Conservation (phyloP, 2,888 invertebrate genomes). For the Sacculina carcini region DNA sequence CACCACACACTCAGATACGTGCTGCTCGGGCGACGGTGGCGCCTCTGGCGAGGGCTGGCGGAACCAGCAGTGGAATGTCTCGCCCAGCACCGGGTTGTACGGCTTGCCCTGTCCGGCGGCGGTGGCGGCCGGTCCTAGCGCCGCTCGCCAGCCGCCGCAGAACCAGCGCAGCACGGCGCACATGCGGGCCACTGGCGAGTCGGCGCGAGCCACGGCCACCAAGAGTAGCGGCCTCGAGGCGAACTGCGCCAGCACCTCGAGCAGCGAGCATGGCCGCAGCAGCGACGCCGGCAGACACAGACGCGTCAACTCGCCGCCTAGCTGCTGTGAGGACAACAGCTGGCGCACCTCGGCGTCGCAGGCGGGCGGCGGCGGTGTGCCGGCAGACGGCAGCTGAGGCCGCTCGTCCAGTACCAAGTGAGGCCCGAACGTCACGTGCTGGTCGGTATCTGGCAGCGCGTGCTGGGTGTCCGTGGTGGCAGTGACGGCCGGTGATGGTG, state of each 20-base stretch:
- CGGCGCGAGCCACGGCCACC: constrained; percentile 58
- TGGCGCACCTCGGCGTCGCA: constrained; percentile 9
- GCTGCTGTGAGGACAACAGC: constrained; percentile 23
- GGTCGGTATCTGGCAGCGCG: background rate
- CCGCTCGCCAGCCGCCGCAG: too few relatives aligned
- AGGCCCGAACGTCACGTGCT: background rate
- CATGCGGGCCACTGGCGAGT: constrained; percentile 65
- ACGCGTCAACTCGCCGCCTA: constrained; percentile 27
- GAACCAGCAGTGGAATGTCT: constrained; percentile 28
- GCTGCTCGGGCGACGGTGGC: background rate
- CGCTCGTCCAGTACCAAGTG: background rate
- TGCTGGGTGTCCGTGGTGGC: too few relatives aligned
- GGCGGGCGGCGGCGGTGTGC: constrained; percentile 8
- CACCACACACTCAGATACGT: constrained; percentile 12
- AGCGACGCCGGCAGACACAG: constrained; percentile 25
- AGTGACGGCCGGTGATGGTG: too few relatives aligned
- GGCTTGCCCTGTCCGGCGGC: too few relatives aligned
- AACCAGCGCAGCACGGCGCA: constrained; percentile 25
- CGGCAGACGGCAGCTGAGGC: constrained; percentile 14
- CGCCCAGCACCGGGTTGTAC: constrained; percentile 28
- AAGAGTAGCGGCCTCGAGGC: constrained; percentile 24
- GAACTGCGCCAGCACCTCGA: constrained; percentile 26
- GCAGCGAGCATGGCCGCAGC: constrained; percentile 23
- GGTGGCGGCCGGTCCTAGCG: too few relatives aligned
- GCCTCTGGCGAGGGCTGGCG: constrained; percentile 15